Percentiles rank a stretch among this genome's conserved stretches.
Conservation (phyloP, 1,140 invertebrate species). For the Rhagoletis pomonella region DNA sequence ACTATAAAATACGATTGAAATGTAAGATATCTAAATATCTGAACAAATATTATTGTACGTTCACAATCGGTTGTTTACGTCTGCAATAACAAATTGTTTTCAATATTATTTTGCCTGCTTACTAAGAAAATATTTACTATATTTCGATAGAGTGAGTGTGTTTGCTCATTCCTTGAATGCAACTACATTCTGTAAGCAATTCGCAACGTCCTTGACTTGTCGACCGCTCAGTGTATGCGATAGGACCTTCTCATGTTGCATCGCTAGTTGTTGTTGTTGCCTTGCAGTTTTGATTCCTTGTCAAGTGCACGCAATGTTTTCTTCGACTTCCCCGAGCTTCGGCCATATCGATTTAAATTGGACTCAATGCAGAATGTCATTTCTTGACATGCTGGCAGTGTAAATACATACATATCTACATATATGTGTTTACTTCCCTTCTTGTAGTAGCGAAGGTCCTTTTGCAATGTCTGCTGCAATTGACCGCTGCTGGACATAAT, state of each 20-base stretch:
- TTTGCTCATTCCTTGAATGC: not conserved
- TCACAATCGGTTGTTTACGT: too few relatives aligned
- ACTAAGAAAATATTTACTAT: too few relatives aligned
- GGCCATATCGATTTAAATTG: constrained; percentile 2
- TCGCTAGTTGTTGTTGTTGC: constrained; percentile 1
- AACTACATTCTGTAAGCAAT: not conserved
- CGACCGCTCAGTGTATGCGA: constrained; percentile 18
- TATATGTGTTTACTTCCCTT: not conserved
- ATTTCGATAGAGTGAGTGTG: not conserved
- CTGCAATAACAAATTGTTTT: too few relatives aligned
- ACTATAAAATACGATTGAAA: too few relatives aligned
- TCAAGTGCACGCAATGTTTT: constrained; percentile 33
- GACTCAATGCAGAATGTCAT: too few relatives aligned
- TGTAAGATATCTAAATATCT: too few relatives aligned
- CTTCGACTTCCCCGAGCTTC: not conserved
- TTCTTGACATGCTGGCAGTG: not conserved
- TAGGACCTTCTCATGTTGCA: not conserved
- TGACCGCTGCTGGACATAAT: constrained; percentile 30
- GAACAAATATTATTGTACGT: too few relatives aligned
- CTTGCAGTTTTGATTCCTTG: not conserved
- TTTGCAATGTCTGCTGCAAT: not conserved
- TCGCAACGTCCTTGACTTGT: constrained; percentile 30
- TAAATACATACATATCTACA: not conserved
- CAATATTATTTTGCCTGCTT: too few relatives aligned
- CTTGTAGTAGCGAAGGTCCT: not conserved